phyloP scores from a whole-genome alignment of 2,113 vertebrate genomes.

The Anser cygnoides region DNA sequence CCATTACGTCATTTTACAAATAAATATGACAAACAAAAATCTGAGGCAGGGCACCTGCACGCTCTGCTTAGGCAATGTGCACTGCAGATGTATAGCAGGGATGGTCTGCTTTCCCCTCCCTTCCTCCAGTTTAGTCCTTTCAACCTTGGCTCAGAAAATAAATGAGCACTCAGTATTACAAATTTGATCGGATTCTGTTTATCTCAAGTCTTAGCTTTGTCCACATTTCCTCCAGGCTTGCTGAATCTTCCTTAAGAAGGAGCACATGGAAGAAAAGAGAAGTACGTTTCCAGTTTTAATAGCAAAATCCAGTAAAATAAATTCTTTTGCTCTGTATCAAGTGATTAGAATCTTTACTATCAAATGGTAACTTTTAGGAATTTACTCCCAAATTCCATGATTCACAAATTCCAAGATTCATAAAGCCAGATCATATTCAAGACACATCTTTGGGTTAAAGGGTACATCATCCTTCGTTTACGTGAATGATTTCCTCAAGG shows the following conservation, averaged over 20 bases:
- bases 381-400: neutral
- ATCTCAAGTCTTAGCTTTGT: neutral
- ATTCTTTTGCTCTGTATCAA: neutral
- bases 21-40: neutral
- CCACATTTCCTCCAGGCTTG: neutral
- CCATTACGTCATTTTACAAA: neutral
- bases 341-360: neutral
- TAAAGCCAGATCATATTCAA: neutral
- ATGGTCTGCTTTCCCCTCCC: neutral
- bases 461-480: neutral
- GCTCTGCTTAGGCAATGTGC: neutral
- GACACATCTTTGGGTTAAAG: neutral
- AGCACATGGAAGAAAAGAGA: neutral
- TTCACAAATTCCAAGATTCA: neutral
- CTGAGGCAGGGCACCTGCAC: neutral
- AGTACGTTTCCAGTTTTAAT: neutral
- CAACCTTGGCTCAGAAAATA: neutral
- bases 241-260: neutral
- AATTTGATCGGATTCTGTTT: neutral
- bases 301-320: neutral
- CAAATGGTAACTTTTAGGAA: neutral
- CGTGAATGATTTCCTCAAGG: neutral
- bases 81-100: neutral
- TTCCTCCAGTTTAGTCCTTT: neutral
- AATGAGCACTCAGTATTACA: neutral